Base-by-base conservation (phyloP, 2,797 vertebrate species). In the Smutsia temminckii region DNA sequence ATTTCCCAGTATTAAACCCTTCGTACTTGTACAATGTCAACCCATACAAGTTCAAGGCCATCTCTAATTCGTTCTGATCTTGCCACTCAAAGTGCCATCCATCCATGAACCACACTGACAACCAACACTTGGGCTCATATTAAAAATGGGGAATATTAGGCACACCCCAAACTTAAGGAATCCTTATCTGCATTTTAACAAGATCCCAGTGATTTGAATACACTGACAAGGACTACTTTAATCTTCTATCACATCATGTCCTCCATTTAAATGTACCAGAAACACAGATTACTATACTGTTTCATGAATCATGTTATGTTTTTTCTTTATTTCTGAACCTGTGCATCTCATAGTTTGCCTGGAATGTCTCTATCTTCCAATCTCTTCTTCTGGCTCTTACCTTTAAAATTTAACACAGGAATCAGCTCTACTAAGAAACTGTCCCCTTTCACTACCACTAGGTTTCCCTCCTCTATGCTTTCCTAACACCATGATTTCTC, bases 361-460 rank as follows among this genome's bases (percentile, higher is more conserved):
- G 2, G 11, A 83, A 88, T 66, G n/a, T 2, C 4, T 63, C 27
- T 42, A 40, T 16, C 42, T 64, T 84, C 8, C 79, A 27, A 13
- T 27, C 2, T 84, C 7, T 89, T 53, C 64, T 85, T 8, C 18
- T 63, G 37, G 2, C 29, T 88, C n/a, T 18, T 69, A 72, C 5
- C 84, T 74, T 74, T 59, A 21, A 57, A 46, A 79, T 72, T 49
- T 53, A 63, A 27, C 3, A 71, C 78, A 91, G 27, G 21, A 49
- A 84, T 72, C 29, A 51, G 12, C 13, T 79, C 20, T 18, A 32
- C 8, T 32, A 37, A 78, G 29, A 75, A 84, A 72, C 25, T 11
- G 20, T 59, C 2, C 4, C 29, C 10, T 1, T 40, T 9, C 2
- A 34, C 2, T 4, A 34, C 40, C 27, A 40, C 40, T 53, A 11